Evolutionary conservation across 2,888 invertebrate species (phyloP).

Genomic region (Paralinhomoeus sp.): DNA sequence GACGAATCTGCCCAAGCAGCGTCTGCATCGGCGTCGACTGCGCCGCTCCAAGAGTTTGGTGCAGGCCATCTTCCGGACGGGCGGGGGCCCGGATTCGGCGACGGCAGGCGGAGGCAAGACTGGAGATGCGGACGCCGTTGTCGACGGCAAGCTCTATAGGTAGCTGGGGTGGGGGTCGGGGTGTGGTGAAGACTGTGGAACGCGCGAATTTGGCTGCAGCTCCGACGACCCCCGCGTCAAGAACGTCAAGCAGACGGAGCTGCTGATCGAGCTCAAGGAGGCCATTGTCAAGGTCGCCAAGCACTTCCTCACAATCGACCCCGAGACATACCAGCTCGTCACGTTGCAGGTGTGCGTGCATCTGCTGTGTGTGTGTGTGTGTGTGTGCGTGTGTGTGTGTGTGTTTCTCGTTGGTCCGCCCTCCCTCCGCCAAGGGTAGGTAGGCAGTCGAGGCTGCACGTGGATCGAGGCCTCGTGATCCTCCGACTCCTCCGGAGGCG

Average conservation of each 20-base stretch:
- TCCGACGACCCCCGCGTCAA: constrained; percentile 43
- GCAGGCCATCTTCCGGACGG: constrained; percentile 44
- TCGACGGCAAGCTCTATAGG: too few species aligned
- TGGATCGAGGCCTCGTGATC: too few species aligned
- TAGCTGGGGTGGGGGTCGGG: too few species aligned
- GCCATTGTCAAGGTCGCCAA: constrained; percentile 75
- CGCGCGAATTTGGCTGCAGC: constrained; percentile 39
- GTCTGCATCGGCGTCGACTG: constrained; percentile 49
- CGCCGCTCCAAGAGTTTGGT: constrained; percentile 71
- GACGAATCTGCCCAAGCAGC: constrained; percentile 61
- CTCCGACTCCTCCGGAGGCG: neutral
- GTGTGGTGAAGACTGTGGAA: neutral
- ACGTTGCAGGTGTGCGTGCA: neutral
- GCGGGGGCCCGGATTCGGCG: too few species aligned
- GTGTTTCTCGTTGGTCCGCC: too few species aligned
- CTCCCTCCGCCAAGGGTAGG: too few species aligned
- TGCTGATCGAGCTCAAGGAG: constrained; percentile 86
- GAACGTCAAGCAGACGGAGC: constrained; percentile 91
- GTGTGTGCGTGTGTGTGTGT: too few species aligned
- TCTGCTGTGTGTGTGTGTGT: too few species aligned
- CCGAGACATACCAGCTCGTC: neutral
- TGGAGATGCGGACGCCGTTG: too few species aligned
- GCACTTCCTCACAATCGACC: constrained; percentile 53
- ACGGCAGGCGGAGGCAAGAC: too few species aligned
- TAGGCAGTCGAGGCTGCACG: too few species aligned